Base-by-base conservation (phyloP, 2,888 invertebrate genomes). In the Agriopis leucophaearia region DNA sequence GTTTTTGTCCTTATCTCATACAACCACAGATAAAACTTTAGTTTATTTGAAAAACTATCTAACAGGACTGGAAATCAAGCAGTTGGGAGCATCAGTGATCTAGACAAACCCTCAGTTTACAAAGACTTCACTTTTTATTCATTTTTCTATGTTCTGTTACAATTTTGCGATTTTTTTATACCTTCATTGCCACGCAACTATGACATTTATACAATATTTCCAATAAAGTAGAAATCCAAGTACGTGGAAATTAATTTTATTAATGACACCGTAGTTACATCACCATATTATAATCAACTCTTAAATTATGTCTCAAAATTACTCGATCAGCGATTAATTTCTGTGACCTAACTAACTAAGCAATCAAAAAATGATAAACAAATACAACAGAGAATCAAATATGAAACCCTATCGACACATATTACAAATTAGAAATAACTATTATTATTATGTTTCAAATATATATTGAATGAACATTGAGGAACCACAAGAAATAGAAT, bases 41-140 rank as follows among this genome's bases (percentile, higher is more conserved):
- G 9, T 13, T 13, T 42, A 42, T 45, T 47, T n/a, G 18, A 18
- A n/a, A 9, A 16, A 8, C 47, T 18, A 51, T n/a, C 35, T n/a
- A 10, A 9, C 47, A n/a, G 38, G 38, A 10, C 9, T n/a, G n/a
- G 38, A 15, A 16, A 38, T 16, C 38, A 44, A 47, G 40, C 27
- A 48, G 27, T 59, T 42, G 45, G 61, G 55, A 60, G 44, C 59
- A 50, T 38, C 50, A 36, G 61, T 48, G 36, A 65, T 78, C 75
- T 65, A 89, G 78, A 86, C 76, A 92, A 92, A 91, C 86, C 79
- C 88, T 83, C 80, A 80, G 78, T 90, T 51, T 92, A 92, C 88
- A 92, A 94, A 93, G 90, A 92, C 88, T 89, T 90, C 89, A 89
- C 87, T 90, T 92, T 93, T 93, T 92, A 90, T 92, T 93, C 81